A percentile compares a stretch with the other conserved stretches of the same genome.
phyloP scores from a whole-genome alignment of 2,888 invertebrate species.

The Eupithecia exiguata region DNA sequence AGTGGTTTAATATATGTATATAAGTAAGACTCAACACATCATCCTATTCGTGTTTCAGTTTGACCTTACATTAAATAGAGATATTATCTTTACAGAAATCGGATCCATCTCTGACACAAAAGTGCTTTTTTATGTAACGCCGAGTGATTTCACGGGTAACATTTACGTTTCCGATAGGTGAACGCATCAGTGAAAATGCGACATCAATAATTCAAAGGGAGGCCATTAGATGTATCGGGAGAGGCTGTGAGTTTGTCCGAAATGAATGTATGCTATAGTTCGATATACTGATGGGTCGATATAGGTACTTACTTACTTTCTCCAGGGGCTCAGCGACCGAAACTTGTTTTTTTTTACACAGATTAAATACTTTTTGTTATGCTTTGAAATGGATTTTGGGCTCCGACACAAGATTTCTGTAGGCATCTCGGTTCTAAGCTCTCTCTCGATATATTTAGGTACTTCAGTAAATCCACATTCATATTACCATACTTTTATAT shows the following conservation, averaged over 20 bases:
- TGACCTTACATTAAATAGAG: neutral
- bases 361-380: too few species aligned
- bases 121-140: conserved; percentile 65
- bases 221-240: conserved; percentile 47
- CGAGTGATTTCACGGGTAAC: conserved; percentile 52
- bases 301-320: neutral
- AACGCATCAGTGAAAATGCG: conserved; percentile 66
- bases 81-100: conserved; percentile 14
- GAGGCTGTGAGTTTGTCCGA: conserved; percentile 30
- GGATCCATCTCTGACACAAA: conserved; percentile 31
- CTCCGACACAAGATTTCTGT: too few species aligned
- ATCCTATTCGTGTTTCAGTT: conserved; percentile 6
- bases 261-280: conserved; percentile 24
- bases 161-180: conserved; percentile 61
- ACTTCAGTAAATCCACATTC: neutral
- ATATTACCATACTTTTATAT: neutral
- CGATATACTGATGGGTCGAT: conserved; percentile 11
- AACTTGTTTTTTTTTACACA: too few species aligned
- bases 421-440: too few species aligned
- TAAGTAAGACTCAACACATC: neutral
- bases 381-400: too few species aligned
- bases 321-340: too few species aligned
- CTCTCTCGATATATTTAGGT: neutral
- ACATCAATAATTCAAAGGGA: conserved; percentile 66
- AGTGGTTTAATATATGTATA: too few species aligned